Evolutionary conservation across 2,113 vertebrate species (phyloP).

Genomic region (Psilopsiagon aymara): DNA sequence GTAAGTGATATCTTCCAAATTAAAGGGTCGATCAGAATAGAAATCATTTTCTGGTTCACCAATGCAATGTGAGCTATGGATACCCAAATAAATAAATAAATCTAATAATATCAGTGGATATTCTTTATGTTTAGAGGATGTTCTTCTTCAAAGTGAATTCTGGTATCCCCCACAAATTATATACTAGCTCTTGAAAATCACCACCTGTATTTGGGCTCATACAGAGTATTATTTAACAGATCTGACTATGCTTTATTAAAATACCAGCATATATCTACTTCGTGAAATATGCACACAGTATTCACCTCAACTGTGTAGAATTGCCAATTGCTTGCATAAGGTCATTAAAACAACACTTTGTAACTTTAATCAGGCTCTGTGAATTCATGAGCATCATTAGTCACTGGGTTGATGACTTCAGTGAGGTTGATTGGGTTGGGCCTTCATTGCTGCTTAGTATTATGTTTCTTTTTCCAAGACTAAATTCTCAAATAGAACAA

Average conservation of each 20-base stretch:
- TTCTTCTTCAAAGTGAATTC: background rate
- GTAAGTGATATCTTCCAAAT: background rate
- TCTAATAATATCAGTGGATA: background rate
- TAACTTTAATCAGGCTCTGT: conserved; percentile 51
- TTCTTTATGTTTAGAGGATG: background rate
- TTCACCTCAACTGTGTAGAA: conserved; percentile 5
- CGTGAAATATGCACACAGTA: background rate
- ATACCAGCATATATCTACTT: background rate
- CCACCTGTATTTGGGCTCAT: background rate
- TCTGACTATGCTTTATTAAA: background rate
- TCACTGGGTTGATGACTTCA: conserved; percentile 46
- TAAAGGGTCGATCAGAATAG: background rate
- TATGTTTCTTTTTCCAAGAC: conserved; percentile 50
- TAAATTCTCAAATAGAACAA: conserved; percentile 58
- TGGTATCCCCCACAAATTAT: background rate
- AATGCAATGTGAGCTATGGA: background rate
- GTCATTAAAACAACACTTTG: conserved; percentile 54
- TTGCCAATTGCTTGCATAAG: conserved; percentile 23
- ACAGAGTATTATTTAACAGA: background rate
- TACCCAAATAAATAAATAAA: background rate
- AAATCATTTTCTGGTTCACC: background rate
- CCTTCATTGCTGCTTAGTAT: conserved; percentile 46
- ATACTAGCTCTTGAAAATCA: background rate
- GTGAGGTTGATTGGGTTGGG: conserved; percentile 52
- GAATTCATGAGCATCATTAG: conserved; percentile 52